These are phyloP conservation scores for Cossypha dichroa DNA, from an alignment of 2,797 vertebrate genomes.

Conservation along the genomic window DNA sequence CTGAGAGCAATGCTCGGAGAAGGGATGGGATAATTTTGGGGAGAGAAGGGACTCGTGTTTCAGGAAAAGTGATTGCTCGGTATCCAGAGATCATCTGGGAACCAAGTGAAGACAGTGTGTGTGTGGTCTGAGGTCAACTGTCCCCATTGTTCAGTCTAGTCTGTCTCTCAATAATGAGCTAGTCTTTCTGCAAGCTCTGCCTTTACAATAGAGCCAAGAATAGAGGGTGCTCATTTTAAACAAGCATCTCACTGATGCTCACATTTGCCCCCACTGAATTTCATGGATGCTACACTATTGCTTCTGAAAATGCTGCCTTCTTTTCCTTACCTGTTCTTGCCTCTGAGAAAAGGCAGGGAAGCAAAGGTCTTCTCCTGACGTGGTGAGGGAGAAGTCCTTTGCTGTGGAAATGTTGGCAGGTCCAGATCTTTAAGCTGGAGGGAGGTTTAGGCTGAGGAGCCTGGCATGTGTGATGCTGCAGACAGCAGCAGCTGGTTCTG, in stretches of 20 bases:
- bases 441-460: background rate
- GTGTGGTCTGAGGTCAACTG: conserved; percentile 43
- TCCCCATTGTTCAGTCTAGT: background rate
- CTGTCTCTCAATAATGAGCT: background rate
- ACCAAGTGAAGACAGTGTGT: background rate
- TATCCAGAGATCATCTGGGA: conserved; percentile 16
- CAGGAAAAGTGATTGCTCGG: background rate
- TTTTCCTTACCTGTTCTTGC: background rate
- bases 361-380: rapidly evolving
- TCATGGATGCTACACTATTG: background rate
- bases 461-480: background rate
- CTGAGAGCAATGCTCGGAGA: background rate
- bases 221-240: background rate
- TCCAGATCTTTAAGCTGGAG: background rate
- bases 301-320: background rate
- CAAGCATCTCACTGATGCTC: background rate
- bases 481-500: background rate
- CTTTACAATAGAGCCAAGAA: background rate
- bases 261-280: background rate
- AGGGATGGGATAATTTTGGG: background rate
- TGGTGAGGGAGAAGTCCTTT: background rate
- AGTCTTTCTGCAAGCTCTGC: background rate
- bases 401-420: background rate
- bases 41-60: background rate
- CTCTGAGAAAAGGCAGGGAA: background rate